Conservation (phyloP, 2,797 vertebrate genomes). For the Pelochelys cantorii region DNA sequence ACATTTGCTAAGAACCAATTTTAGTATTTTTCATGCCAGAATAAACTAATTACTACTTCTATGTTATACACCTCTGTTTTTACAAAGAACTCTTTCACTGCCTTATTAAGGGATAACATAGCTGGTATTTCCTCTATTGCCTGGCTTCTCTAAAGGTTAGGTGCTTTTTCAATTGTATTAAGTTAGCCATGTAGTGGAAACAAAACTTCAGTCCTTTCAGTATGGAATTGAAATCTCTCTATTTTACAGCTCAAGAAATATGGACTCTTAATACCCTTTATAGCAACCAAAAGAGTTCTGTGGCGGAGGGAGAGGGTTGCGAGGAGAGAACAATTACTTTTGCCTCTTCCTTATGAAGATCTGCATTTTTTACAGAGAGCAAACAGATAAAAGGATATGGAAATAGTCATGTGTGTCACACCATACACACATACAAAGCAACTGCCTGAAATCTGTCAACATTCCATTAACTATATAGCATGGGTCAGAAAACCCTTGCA, state of each 20-base stretch:
- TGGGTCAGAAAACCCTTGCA: not conserved
- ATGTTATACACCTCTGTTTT: not conserved
- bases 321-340: not conserved
- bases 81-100: slow-evolving; percentile 15
- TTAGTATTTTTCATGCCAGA: slow-evolving; percentile 9
- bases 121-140: not conserved
- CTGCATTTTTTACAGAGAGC: not conserved
- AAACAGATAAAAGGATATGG: not conserved
- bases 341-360: not conserved
- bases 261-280: not conserved
- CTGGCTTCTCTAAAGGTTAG: not conserved
- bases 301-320: not conserved
- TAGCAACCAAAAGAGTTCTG: not conserved
- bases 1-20: not conserved
- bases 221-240: not conserved
- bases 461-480: not conserved
- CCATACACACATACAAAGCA: not conserved
- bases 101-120: not conserved
- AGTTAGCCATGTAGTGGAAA: slow-evolving; percentile 17
- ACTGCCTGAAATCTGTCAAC: not conserved
- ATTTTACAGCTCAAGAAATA: slow-evolving; percentile 11
- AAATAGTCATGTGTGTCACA: not conserved
- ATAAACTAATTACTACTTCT: slow-evolving; percentile 8
- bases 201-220: not conserved
- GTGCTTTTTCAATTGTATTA: not conserved